These are phyloP conservation scores for Calliphora vicina DNA, from an alignment of 1,140 invertebrate species.

Conservation along the genomic window DNA sequence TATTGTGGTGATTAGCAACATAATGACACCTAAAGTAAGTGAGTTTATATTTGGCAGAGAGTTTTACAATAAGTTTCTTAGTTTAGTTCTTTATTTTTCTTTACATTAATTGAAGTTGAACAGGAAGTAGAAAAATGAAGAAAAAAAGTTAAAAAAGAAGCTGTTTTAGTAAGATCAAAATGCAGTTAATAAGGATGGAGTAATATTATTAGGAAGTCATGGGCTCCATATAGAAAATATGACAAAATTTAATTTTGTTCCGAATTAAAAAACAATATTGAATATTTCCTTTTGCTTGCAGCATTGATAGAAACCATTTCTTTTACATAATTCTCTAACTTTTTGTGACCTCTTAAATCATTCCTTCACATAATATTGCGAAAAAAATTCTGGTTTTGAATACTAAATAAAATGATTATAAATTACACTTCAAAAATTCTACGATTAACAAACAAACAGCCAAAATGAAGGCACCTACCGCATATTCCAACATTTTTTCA, in stretches of 20 bases:
- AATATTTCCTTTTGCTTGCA: no score
- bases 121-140: not conserved
- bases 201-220: no score
- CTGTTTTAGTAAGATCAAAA: no score
- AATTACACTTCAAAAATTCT: not conserved
- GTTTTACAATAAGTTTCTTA: not conserved
- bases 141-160: not conserved
- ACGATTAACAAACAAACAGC: not conserved
- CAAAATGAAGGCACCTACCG: not conserved
- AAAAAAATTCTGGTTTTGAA: not conserved
- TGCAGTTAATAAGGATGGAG: no score
- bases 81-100: not conserved
- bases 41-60: not conserved
- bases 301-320: not conserved
- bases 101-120: not conserved
- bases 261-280: no score
- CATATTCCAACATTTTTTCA: conserved; percentile 6
- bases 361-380: not conserved
- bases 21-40: conserved; percentile 8
- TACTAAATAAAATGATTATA: not conserved
- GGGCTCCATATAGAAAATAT: no score
- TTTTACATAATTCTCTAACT: not conserved
- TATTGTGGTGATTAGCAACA: not conserved
- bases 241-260: no score
- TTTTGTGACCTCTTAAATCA: not conserved